Conservation (phyloP, 2,797 vertebrate species). For the Threskiornis aethiopicus region DNA sequence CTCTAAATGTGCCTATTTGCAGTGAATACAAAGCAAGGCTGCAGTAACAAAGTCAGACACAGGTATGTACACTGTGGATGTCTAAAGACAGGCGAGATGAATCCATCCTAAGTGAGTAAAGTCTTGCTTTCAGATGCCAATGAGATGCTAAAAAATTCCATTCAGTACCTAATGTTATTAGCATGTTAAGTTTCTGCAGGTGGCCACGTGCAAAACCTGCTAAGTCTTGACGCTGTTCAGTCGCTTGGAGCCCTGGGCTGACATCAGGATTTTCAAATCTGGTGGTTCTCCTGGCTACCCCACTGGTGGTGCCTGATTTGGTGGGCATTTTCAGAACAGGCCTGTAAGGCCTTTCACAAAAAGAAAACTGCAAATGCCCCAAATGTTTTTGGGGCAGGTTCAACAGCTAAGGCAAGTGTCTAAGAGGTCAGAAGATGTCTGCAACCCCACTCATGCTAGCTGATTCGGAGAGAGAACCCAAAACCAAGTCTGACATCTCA, state of each 20-base stretch:
- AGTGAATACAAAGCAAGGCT: background rate
- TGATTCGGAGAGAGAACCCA: background rate
- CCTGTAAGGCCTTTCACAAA: background rate
- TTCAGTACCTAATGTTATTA: background rate
- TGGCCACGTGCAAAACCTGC: background rate
- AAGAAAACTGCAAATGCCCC: background rate
- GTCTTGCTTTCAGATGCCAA: background rate
- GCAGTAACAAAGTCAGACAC: background rate
- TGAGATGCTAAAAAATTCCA: background rate
- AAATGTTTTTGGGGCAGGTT: background rate
- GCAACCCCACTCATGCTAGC: rapidly evolving
- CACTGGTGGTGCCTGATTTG: background rate
- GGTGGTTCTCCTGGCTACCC: background rate
- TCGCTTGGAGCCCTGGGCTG: background rate
- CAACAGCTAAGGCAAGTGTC: background rate
- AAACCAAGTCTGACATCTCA: background rate
- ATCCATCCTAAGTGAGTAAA: background rate
- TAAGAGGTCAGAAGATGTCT: background rate
- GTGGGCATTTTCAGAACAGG: background rate
- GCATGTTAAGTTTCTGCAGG: background rate
- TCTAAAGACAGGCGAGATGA: background rate
- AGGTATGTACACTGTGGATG: background rate
- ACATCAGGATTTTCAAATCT: background rate
- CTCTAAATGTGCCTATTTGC: background rate
- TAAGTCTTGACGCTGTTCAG: background rate